Evolutionary conservation across 2,113 vertebrate genomes (phyloP).

Genomic region (Myotis davidii): DNA sequence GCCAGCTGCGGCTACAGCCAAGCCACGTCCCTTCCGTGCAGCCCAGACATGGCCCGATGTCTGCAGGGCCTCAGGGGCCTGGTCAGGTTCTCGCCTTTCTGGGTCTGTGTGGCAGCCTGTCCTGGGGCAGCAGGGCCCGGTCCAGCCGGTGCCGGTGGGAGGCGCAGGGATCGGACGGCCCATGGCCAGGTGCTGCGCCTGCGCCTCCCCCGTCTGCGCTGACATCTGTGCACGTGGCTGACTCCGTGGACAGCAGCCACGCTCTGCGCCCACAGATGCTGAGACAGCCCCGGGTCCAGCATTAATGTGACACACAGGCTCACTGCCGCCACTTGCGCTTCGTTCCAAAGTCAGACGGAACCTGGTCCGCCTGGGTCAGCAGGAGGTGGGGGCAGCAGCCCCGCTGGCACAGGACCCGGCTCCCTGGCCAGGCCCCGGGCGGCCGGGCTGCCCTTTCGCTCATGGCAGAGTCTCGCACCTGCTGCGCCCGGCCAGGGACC

Average conservation of each 20-base stretch:
- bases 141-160: neutral
- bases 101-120: neutral
- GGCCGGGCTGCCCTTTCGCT: neutral
- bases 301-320: neutral
- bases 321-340: neutral
- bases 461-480: accelerated
- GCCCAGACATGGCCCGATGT: neutral
- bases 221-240: neutral
- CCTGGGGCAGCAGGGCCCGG: neutral
- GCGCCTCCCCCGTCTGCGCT: accelerated
- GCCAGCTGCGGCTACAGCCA: accelerated
- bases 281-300: neutral
- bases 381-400: accelerated
- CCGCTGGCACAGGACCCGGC: too few relatives aligned
- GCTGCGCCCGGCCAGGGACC: accelerated
- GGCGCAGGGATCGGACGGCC: too few relatives aligned
- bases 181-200: neutral
- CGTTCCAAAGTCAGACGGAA: neutral
- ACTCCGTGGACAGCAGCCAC: neutral
- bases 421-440: neutral
- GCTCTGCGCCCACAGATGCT: neutral
- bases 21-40: accelerated
- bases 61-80: neutral
- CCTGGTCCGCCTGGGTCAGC: neutral
- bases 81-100: neutral